Evolutionary conservation across 2,888 invertebrate species (phyloP), one percentile per base, ranked within the genome.

Genomic region (Enoplolaimus lenunculus): DNA sequence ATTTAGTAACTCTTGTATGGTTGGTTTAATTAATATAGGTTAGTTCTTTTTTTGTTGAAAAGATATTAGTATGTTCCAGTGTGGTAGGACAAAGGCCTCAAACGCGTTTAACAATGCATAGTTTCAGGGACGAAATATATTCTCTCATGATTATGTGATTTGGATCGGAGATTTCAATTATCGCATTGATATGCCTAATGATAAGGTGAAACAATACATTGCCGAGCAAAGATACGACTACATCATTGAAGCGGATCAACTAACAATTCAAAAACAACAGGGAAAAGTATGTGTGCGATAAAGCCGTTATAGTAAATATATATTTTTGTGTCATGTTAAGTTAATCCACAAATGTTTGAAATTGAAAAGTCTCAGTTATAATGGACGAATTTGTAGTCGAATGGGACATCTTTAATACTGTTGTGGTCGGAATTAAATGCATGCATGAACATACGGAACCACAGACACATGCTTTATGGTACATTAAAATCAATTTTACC

Each of bases 131-230:
- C 86, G 93, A 72, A 89, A 90, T 0, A 83, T 97, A 2, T 90
- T 91, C 81, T 90, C 93, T 0, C 97, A 98, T 80, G 98, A 99
- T 83, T 95, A 93, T 81, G 88, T 98, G 0, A 95, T 98, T 82
- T 99, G 97, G 97, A 93, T 95, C 81, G 98, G 98, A 0, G 98
- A 98, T 84, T 98, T 98, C 81, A 98, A 99, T 82, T 99, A 98
- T 80, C 87, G 98, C 71, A 88, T 98, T 71, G 94, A 97, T 81
- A 87, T 97, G 86, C 89, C 91, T 75, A 92, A 91, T 79, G 94
- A 94, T 2, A 91, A 93, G 80, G 89, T 94, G 73, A 91, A 92
- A 78, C 88, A 90, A 72, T 84, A 90, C 73, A 87, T 94, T 0
- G 86, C 87, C 71, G 86, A 87, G 74, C 87, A 89, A 73, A 88